phyloP scores from a whole-genome alignment of 2,797 vertebrate species.

The Carcharodon carcharias region DNA sequence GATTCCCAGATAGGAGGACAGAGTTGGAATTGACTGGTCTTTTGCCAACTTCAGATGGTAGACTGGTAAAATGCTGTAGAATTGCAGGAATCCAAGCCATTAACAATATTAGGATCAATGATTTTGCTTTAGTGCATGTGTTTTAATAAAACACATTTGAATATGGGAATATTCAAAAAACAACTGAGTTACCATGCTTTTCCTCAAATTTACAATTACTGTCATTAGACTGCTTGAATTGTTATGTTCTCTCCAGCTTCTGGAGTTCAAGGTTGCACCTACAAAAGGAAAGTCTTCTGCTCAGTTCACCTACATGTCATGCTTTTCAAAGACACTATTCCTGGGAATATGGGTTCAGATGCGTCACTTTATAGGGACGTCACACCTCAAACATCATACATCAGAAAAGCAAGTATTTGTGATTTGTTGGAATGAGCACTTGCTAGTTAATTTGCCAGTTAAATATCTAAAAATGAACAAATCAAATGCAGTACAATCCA shows the following conservation, averaged over 20 bases:
- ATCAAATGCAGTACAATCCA: neutral
- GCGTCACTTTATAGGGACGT: neutral
- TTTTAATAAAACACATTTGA: neutral
- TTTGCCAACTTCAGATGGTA: neutral
- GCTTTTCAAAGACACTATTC: neutral
- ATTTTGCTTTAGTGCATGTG: neutral
- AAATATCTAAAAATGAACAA: neutral
- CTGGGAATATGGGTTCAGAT: neutral
- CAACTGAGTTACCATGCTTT: neutral
- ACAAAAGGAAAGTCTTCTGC: neutral
- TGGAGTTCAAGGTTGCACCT: neutral
- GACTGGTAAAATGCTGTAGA: neutral
- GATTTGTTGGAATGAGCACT: neutral
- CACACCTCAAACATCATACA: no score
- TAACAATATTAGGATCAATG: neutral
- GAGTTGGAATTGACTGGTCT: neutral
- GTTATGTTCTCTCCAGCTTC: neutral
- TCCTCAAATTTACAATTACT: neutral
- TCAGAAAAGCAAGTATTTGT: neutral
- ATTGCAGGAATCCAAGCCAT: neutral
- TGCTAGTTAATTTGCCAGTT: neutral
- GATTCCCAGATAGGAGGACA: neutral
- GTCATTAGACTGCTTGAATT: neutral
- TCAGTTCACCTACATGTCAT: neutral
- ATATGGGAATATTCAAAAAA: neutral